Evolutionary conservation across 2,888 invertebrate genomes (phyloP), one percentile per base, ranked within the genome.

Genomic region (Pollenia labialis): DNA sequence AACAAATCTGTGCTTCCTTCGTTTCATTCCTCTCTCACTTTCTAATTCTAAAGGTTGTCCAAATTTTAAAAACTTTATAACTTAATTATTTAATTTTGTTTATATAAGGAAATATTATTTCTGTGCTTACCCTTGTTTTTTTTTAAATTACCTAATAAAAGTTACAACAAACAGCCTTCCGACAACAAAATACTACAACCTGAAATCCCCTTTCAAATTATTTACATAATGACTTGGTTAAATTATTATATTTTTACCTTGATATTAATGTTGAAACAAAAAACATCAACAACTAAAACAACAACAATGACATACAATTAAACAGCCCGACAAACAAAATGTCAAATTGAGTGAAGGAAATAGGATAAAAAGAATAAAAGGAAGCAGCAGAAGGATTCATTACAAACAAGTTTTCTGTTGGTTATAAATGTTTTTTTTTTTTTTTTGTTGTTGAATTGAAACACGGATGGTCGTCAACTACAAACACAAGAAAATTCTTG

Each of bases 151-250:
- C 64, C 40, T 72, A 18, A 64, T 12, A 54, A 81, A 81, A 72
- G 54, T 64, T 56, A 12, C 4, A 12, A 14, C 9, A 32, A 74
- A 66, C 18, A 58, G 3, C 18, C 42, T 58, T 7, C 56, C 56
- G 23, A 56, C 11, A 14, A n/a, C n/a, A 44, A 68, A 56, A 46
- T 64, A 56, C 56, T 40, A 60, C 66, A 68, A 50, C 50, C 16
- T 77, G 40, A 54, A 80, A n/a, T 18, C 56, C 23, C 18, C 7
- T 18, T 8, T 32, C 32, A 60, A 76, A 14, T 81, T 71, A 77
- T 77, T 81, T 77, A 56, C 62, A 74, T 85, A 79, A 85, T 85
- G 81, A 82, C 68, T 79, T 81, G 68, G 66, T 74, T 74, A 74
- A 64, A 64, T 75, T 77, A 69, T 62, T 32, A 46, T 12, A 58